Evolutionary conservation across 2,888 invertebrate genomes (phyloP), one percentile per base, ranked within the genome.

Genomic region (Lutraria lutraria): DNA sequence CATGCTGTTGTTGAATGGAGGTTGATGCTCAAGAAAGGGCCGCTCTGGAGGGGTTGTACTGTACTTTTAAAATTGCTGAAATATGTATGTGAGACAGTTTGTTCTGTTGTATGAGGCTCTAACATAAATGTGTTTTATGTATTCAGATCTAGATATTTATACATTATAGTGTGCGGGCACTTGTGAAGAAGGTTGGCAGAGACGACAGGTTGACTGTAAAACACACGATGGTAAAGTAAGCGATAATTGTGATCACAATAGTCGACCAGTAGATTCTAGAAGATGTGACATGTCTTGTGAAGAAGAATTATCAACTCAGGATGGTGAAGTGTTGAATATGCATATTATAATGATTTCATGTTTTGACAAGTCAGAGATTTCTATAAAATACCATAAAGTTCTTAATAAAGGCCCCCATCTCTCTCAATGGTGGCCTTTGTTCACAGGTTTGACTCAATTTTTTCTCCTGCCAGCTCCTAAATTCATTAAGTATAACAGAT

Each of bases 171-270:
- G 96, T 93, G 94, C 95, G 4, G 94, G 93, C 0, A 91, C 90
- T 34, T 96, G 96, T 92, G 95, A 95, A 0, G 89, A 90, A 29
- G 95, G 95, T 2, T 93, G 93, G 85, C 95, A 95, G 90, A 90
- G 93, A 83, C 92, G 96, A 15, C 93, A 84, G 52, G 96, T 96
- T 4, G 93, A 94, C 56, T 96, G 96, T 91, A 93, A 93, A n/a
- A 93, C 95, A 2, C 94, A 95, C 82, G 92, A 90, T 52, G 94
- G 95, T 0, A 89, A 94, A 80, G 90, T 93, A 0, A 95, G 95
- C 88, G 89, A 91, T 54, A 84, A 90, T 16, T 96, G 96, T 91
- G 92, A 94, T 56, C 84, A 85, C 4, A 90, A 79, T 15, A 86
- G 84, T 25, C 92, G 93, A 80, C 96, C 96, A 0, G 87, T 88